These are phyloP conservation scores for Tachuris rubrigastra DNA, from an alignment of 2,113 vertebrate genomes.

Conservation along the genomic window DNA sequence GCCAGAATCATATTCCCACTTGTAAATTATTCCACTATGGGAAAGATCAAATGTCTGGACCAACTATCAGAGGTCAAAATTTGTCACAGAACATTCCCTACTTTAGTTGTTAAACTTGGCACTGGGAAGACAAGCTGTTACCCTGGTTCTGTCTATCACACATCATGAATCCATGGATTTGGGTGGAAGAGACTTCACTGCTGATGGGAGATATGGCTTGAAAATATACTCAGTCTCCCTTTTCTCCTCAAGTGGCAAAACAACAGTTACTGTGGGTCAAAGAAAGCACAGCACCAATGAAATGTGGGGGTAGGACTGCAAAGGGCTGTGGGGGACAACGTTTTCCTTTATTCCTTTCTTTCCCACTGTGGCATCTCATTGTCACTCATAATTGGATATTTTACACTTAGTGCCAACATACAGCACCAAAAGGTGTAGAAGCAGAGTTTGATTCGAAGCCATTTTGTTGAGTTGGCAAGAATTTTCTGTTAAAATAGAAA, in stretches of 20 bases:
- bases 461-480: background rate
- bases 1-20: background rate
- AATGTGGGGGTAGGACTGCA: background rate
- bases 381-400: background rate
- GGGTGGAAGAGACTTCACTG: background rate
- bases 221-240: background rate
- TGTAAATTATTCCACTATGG: background rate
- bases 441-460: background rate
- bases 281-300: background rate
- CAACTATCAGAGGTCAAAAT: background rate
- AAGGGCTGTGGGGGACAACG: accelerated
- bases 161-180: background rate
- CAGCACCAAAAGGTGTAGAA: background rate
- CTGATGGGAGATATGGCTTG: accelerated
- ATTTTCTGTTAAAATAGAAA: background rate
- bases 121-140: background rate
- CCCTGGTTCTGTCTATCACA: background rate
- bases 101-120: background rate
- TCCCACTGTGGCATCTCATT: background rate
- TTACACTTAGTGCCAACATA: background rate
- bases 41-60: background rate
- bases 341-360: background rate
- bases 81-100: background rate
- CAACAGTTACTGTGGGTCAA: background rate
- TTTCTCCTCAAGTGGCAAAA: background rate